phyloP scores from a whole-genome alignment of 2,113 vertebrate genomes.

The Lanius ludovicianus region DNA sequence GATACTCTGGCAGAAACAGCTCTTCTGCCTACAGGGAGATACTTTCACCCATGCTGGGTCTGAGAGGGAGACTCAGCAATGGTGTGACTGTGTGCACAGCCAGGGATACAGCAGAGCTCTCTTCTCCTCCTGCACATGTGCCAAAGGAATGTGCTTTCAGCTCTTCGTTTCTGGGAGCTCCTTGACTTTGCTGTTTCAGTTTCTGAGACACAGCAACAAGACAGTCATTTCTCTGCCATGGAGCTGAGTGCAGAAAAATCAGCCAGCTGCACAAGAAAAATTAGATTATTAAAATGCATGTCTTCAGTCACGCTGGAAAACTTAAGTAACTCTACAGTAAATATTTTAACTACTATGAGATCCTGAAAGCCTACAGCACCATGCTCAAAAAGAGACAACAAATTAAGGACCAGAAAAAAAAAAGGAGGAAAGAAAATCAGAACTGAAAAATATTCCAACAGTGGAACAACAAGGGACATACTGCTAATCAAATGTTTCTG shows the following conservation, averaged over 20 bases:
- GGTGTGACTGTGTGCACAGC: background rate
- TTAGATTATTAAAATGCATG: background rate
- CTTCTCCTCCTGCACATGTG: rapidly evolving
- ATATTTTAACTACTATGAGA: background rate
- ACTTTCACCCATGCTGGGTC: background rate
- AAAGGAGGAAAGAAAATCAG: background rate
- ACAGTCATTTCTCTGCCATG: background rate
- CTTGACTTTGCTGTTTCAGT: background rate
- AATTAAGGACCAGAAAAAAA: background rate
- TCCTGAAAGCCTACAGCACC: background rate
- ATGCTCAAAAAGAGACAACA: background rate
- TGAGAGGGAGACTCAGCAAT: background rate
- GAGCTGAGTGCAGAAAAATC: background rate
- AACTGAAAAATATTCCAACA: background rate
- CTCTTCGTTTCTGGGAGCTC: background rate
- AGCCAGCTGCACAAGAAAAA: background rate
- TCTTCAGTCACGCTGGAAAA: background rate
- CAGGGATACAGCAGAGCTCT: background rate
- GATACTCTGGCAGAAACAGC: background rate
- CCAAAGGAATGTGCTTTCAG: background rate
- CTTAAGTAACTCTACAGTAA: background rate
- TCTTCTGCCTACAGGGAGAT: background rate
- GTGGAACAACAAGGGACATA: background rate
- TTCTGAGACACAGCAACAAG: background rate
- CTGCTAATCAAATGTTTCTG: background rate